Percentiles rank a stretch among this genome's conserved stretches.
Evolutionary conservation across 2,888 invertebrate species (phyloP).

Genomic region (Torymus auratus): DNA sequence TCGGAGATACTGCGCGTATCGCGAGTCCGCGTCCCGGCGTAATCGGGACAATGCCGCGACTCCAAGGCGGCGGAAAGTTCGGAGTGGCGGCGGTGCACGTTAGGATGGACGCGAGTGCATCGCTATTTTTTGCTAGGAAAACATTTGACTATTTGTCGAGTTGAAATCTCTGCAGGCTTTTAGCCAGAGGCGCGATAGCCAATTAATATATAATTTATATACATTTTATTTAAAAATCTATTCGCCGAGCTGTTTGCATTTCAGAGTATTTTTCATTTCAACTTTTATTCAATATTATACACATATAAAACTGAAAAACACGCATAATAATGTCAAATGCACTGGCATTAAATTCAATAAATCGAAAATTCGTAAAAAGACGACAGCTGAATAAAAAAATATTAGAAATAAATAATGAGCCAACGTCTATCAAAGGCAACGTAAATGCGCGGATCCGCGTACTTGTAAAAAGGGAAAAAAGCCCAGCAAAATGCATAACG

Average conservation of each 20-base stretch:
- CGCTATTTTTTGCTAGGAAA: not conserved
- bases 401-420: not conserved
- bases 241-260: no score
- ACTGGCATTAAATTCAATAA: no score
- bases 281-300: no score
- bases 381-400: no score
- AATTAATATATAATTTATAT: not conserved
- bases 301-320: no score
- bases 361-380: no score
- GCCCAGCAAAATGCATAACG: not conserved
- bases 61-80: slow-evolving; percentile 46
- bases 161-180: not conserved
- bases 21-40: not conserved
- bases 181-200: no score
- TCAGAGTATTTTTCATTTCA: no score
- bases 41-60: slow-evolving; percentile 54
- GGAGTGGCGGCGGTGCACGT: not conserved
- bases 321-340: no score
- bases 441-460: no score
- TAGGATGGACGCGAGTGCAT: not conserved
- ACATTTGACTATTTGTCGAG: slow-evolving; percentile 32
- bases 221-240: no score
- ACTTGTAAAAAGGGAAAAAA: not conserved
- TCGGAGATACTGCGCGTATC: slow-evolving; percentile 47
- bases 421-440: not conserved